Conservation (phyloP, 2,888 invertebrate species). For the Callosobruchus maculatus region DNA sequence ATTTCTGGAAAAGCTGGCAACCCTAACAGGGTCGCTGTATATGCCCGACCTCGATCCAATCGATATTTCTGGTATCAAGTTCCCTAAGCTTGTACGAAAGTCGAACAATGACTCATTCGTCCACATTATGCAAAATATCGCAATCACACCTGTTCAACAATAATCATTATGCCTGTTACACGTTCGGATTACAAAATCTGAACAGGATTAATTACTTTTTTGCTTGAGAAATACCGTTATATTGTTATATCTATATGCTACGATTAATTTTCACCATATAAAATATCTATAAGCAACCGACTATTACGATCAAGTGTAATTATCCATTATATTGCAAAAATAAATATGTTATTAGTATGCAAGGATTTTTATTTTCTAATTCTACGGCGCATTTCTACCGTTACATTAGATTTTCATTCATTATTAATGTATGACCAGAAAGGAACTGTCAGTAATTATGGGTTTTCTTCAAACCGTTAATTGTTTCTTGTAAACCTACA, state of each 20-base stretch:
- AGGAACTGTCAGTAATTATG: background rate
- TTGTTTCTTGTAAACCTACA: background rate
- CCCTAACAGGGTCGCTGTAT: no score
- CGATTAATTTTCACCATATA: background rate
- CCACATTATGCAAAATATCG: background rate
- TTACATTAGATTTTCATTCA: background rate
- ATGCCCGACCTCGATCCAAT: no score
- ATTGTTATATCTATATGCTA: background rate
- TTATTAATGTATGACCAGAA: background rate
- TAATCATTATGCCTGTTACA: background rate
- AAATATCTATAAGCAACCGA: background rate
- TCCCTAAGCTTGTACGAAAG: background rate
- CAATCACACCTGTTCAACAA: background rate
- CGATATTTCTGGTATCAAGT: background rate
- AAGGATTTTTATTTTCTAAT: background rate
- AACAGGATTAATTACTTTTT: background rate
- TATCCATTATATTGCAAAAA: background rate
- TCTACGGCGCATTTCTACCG: background rate
- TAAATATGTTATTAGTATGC: background rate
- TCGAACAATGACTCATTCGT: background rate
- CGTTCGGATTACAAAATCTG: background rate
- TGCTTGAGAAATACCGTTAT: background rate
- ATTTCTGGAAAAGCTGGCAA: no score
- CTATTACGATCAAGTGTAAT: background rate
- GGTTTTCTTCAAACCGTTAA: background rate